These are phyloP conservation scores for Cydia fagiglandana DNA, from an alignment of 1,140 invertebrate genomes.

Conservation along the genomic window DNA sequence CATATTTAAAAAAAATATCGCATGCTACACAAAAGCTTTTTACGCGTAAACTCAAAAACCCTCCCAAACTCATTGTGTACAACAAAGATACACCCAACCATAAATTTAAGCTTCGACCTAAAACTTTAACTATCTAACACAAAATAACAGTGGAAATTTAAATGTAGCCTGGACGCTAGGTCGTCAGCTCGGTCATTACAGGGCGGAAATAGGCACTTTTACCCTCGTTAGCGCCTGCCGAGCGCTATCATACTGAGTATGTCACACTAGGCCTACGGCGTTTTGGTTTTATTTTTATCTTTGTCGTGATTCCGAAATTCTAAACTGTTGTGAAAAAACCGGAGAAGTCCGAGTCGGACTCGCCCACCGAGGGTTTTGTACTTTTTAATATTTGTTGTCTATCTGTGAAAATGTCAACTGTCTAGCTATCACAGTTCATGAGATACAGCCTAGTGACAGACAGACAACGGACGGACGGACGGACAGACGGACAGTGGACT, in stretches of 20 bases:
- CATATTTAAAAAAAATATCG: too few relatives aligned
- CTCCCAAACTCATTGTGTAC: neutral
- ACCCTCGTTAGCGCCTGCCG: conserved; percentile 68
- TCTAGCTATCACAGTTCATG: too few relatives aligned
- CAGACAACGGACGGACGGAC: too few relatives aligned
- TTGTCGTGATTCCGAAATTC: neutral
- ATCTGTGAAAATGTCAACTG: too few relatives aligned
- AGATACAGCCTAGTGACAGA: too few relatives aligned
- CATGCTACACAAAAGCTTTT: too few relatives aligned
- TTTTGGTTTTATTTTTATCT: neutral
- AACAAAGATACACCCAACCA: neutral
- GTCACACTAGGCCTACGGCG: conserved; percentile 16
- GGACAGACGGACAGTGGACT: too few relatives aligned
- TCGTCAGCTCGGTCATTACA: conserved; percentile 70
- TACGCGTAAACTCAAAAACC: neutral
- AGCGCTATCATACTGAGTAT: conserved; percentile 46
- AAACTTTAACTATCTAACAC: conserved; percentile 24
- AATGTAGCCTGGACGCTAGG: conserved; percentile 33
- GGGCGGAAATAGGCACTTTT: conserved; percentile 77
- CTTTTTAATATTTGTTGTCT: too few relatives aligned
- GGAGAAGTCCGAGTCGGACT: too few relatives aligned
- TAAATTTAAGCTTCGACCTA: conserved; percentile 16
- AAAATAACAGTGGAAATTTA: conserved; percentile 30
- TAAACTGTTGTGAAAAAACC: too few relatives aligned
- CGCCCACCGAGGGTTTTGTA: too few relatives aligned